Conservation (phyloP, 2,113 vertebrate genomes). For the Daphoenositta chrysoptera region DNA sequence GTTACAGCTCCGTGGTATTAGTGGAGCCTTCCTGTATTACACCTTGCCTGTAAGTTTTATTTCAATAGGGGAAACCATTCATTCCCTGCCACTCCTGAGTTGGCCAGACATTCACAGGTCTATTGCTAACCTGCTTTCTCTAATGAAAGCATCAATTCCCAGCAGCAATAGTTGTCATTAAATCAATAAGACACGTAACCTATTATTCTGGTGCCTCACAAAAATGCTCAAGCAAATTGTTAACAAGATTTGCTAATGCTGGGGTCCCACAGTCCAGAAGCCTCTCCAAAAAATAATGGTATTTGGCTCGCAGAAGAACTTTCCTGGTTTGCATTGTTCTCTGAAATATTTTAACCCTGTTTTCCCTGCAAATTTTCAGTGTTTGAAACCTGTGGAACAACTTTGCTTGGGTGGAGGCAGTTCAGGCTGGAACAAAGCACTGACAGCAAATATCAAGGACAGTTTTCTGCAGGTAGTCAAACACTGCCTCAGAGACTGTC, state of each 20-base stretch:
- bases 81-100: background rate
- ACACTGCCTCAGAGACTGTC: background rate
- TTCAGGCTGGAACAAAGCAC: background rate
- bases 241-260: background rate
- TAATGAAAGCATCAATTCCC: constrained; percentile 48
- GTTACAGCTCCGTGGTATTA: background rate
- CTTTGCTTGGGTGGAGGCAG: background rate
- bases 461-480: background rate
- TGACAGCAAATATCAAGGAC: background rate
- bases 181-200: constrained; percentile 6
- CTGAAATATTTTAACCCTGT: background rate
- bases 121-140: constrained; percentile 14
- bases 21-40: background rate
- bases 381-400: background rate
- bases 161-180: background rate
- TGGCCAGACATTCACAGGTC: background rate
- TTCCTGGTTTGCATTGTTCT: background rate
- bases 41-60: background rate
- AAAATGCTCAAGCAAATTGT: background rate
- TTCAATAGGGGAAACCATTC: background rate
- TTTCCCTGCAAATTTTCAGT: background rate
- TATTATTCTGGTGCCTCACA: background rate
- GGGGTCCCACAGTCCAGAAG: background rate
- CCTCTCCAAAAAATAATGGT: background rate
- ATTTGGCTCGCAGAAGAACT: background rate